Percentiles rank a stretch among this genome's conserved stretches.
Evolutionary conservation across 2,888 invertebrate genomes (phyloP).

Genomic region (Microctonus hyperodae): DNA sequence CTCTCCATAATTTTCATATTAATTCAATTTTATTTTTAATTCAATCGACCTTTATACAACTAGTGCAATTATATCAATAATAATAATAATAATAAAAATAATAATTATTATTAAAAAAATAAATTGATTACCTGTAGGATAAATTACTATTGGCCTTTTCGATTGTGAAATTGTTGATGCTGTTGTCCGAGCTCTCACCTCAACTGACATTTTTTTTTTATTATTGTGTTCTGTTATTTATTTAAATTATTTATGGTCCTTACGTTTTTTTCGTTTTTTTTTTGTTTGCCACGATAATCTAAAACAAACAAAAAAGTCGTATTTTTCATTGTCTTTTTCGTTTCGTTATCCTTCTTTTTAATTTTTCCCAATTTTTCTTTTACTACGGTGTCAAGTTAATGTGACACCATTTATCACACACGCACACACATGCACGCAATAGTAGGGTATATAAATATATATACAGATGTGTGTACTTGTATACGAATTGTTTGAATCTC

Average conservation of each 20-base stretch:
- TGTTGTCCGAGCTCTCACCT: constrained; percentile 56
- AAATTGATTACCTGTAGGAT: constrained; percentile 71
- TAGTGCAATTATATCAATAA: too few relatives aligned
- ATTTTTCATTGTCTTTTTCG: neutral
- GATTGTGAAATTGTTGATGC: constrained; percentile 65
- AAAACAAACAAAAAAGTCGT: neutral
- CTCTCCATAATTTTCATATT: neutral
- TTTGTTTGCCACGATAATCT: constrained; percentile 23
- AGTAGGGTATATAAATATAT: neutral
- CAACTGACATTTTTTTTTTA: constrained; percentile 48
- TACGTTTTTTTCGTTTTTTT: neutral
- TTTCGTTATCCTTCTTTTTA: neutral
- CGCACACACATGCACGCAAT: neutral
- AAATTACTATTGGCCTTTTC: constrained; percentile 77
- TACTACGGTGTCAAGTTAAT: constrained; percentile 7
- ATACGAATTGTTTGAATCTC: constrained; percentile 10
- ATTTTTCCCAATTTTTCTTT: neutral
- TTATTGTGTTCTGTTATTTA: neutral
- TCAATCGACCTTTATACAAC: neutral
- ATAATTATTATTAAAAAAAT: neutral
- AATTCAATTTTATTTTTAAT: neutral
- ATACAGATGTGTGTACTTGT: neutral
- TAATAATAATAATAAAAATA: neutral
- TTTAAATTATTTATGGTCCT: neutral
- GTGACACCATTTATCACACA: constrained; percentile 18